These are phyloP conservation scores for Lomographa bimaculata DNA, from an alignment of 2,888 invertebrate species.

Conservation along the genomic window DNA sequence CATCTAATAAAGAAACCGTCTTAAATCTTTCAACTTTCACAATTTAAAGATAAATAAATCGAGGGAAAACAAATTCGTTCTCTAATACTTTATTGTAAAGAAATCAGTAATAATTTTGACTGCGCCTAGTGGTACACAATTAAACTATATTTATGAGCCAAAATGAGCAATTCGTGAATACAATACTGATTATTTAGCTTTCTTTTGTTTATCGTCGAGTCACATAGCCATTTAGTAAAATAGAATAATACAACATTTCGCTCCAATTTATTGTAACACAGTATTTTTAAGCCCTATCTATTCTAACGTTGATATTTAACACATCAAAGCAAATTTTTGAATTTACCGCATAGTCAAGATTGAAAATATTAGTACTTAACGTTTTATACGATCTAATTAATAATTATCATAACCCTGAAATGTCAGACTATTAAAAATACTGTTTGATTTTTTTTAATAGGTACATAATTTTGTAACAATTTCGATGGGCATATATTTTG, in stretches of 20 bases:
- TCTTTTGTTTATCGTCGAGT: too few species aligned
- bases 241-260: too few species aligned
- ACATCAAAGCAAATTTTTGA: neutral
- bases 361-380: conserved; percentile 22
- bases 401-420: conserved; percentile 53
- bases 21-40: conserved; percentile 2
- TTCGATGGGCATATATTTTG: neutral
- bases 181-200: too few species aligned
- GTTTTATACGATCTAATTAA: conserved; percentile 27
- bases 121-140: too few species aligned
- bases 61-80: conserved; percentile 8
- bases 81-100: too few species aligned
- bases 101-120: too few species aligned
- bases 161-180: too few species aligned
- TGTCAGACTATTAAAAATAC: conserved; percentile 58
- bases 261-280: too few species aligned
- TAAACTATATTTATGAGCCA: too few species aligned
- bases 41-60: neutral
- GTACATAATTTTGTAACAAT: conserved; percentile 10
- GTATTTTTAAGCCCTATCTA: too few species aligned
- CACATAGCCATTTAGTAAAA: too few species aligned
- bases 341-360: conserved; percentile 10
- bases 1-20: neutral
- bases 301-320: too few species aligned
- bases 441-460: conserved; percentile 26